These are phyloP conservation scores for Thalpophila matura DNA, from an alignment of 2,888 invertebrate genomes.

Conservation along the genomic window DNA sequence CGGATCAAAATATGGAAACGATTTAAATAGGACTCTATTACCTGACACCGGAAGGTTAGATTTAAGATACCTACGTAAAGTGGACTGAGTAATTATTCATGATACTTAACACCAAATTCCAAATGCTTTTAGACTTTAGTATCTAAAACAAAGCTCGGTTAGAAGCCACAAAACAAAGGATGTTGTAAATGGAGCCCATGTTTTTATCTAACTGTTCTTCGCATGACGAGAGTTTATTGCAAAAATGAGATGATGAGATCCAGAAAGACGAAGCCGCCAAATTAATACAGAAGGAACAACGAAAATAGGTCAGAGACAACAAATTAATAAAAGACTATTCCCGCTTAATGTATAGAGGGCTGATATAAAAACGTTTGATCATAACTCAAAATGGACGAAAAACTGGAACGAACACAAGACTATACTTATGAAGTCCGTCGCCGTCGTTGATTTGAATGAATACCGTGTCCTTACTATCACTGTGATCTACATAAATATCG, in stretches of 20 bases:
- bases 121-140: neutral
- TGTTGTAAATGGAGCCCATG: neutral
- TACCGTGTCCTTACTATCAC: constrained; percentile 48
- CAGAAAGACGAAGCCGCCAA: neutral
- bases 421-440: constrained; percentile 39
- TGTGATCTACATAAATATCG: constrained; percentile 52
- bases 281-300: neutral
- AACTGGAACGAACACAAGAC: constrained; percentile 20
- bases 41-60: constrained; percentile 4
- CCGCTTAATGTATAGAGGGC: neutral
- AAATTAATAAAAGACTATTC: neutral
- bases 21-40: constrained; percentile 8
- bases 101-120: neutral
- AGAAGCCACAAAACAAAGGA: neutral
- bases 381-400: constrained; percentile 1
- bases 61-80: neutral
- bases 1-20: constrained; percentile 5
- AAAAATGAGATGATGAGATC: neutral
- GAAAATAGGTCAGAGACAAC: neutral
- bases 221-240: neutral
- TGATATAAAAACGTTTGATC: constrained; percentile 14
- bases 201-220: neutral
- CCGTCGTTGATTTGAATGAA: constrained; percentile 43
- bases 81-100: neutral
- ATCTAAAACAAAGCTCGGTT: neutral